phyloP scores from a whole-genome alignment of 2,113 vertebrate species.

The Raphicerus campestris region DNA sequence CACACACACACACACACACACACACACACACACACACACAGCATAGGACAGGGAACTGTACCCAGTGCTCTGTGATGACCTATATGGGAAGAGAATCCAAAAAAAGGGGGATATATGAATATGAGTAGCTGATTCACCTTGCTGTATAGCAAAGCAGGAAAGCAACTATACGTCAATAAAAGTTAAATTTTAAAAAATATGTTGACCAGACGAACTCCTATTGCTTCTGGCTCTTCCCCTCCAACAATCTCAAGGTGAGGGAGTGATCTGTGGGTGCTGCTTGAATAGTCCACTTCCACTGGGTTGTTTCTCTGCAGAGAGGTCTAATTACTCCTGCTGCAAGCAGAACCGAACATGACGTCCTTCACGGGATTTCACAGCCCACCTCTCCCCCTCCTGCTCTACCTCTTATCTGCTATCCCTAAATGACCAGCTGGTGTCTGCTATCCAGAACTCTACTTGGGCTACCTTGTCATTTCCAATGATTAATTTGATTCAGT shows the following conservation, averaged over 20 bases:
- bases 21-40: not conserved
- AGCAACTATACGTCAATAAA: not conserved
- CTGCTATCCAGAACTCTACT: fast-evolving
- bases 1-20: not conserved
- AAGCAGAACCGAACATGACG: not conserved
- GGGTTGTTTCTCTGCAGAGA: not conserved
- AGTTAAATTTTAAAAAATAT: not conserved
- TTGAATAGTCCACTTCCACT: not conserved
- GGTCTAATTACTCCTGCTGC: not conserved
- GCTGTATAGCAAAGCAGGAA: not conserved
- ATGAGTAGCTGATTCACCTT: not conserved
- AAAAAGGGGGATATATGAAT: not conserved
- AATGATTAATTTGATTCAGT: not conserved
- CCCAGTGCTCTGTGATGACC: not conserved
- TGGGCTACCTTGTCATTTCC: not conserved
- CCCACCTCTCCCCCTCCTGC: fast-evolving
- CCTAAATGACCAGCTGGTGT: not conserved
- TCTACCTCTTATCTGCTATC: not conserved
- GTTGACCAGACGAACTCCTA: not conserved
- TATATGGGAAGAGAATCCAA: not conserved
- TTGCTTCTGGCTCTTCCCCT: not conserved
- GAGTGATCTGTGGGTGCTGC: not conserved
- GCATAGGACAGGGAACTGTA: not conserved
- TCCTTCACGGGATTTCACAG: fast-evolving
- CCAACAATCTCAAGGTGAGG: not conserved